Evolutionary conservation across 2,888 invertebrate genomes (phyloP).

Genomic region (Tetanocera ferruginea): DNA sequence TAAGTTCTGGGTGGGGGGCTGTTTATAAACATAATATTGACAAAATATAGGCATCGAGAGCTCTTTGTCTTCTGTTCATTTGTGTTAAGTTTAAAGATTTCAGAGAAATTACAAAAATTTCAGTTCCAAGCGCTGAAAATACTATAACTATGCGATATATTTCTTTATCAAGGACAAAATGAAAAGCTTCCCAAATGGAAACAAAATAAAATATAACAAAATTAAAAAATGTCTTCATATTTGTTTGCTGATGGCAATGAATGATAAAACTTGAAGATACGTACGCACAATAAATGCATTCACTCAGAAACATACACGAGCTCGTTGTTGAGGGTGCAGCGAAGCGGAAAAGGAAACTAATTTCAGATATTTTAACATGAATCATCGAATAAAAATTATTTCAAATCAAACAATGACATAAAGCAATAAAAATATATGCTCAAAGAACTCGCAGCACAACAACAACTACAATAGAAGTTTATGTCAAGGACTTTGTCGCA

Average conservation of each 20-base stretch:
- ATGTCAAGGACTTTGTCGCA: too few species aligned
- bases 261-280: neutral
- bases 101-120: neutral
- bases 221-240: too few species aligned
- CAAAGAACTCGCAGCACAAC: too few species aligned
- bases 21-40: neutral
- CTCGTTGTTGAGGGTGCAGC: neutral
- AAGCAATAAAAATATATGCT: neutral
- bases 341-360: conserved; percentile 5
- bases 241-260: too few species aligned
- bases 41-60: neutral
- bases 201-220: neutral
- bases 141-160: neutral
- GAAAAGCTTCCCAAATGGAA: neutral
- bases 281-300: neutral
- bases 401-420: neutral
- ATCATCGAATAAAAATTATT: neutral
- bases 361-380: conserved; percentile 8
- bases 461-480: too few species aligned
- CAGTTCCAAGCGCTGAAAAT: neutral
- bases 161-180: neutral
- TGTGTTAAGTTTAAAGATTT: neutral
- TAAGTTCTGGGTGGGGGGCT: neutral
- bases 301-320: neutral
- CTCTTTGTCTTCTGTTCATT: neutral